Evolutionary conservation across 2,113 vertebrate genomes (phyloP), one percentile per base, ranked within the genome.

Genomic region (Suricata suricatta): DNA sequence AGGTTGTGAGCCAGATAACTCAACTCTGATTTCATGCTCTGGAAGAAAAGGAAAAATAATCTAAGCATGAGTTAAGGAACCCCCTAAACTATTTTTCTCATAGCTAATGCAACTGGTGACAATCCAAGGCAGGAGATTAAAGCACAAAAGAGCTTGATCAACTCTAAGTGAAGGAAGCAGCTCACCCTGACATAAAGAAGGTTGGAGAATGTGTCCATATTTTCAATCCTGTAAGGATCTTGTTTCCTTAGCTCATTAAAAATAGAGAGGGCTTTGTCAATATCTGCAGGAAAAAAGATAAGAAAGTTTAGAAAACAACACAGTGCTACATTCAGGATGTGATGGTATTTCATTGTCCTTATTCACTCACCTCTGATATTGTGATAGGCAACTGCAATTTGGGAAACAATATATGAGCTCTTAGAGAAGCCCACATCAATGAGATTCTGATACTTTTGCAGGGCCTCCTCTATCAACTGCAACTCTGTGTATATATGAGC

Each of bases 131-230:
- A 84, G 25, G 5, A 96, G 47, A 93, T 91, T 96, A 93, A 72
- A 81, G 84, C 31, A 96, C 54, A 87, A 93, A 91, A 91, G 50
- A 89, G 27, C n/a, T 83, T 96, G 77, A 95, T 93, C 66, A 97
- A 90, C 31, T 66, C 52, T 44, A 96, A 86, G 23, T 31, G 96
- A 97, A 2, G 77, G 47, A 79, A 97, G 50, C 29, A 64, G 63
- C 99, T 99, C 98, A 99, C 99, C 99, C 99, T 99, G 90, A 99
- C 99, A 92, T 99, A 99, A 0, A 99, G 99, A 87, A 99, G 98
- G 97, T 99, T 99, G 92, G 99, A 99, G 97, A 99, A 99, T 17
- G 99, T 99, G 98, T 99, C 99, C 99, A 99, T 99, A 98, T 99
- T 99, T 98, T 99, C 99, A 96, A 99, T 99, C 95, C 99, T 99